A percentile compares a stretch with the other conserved stretches of the same genome.
These are phyloP conservation scores for Drosophila histrio DNA, from an alignment of 2,888 invertebrate genomes.

Conservation along the genomic window DNA sequence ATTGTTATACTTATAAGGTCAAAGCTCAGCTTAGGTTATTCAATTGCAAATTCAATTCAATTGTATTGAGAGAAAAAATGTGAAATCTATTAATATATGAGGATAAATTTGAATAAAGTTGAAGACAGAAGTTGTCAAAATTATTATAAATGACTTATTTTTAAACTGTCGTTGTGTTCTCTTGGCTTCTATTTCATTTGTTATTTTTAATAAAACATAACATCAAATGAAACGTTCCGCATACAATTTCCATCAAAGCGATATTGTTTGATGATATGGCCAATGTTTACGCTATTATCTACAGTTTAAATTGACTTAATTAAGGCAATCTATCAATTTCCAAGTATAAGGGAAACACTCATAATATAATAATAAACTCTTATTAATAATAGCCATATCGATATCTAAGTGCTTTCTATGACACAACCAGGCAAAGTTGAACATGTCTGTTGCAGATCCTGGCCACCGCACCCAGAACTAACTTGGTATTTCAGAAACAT, in stretches of 20 bases:
- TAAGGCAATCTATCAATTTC: background rate
- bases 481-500: constrained; percentile 7
- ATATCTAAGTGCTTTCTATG: background rate
- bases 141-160: no score
- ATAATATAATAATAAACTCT: no score
- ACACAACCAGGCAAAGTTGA: background rate
- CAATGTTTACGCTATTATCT: no score
- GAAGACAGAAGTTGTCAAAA: no score
- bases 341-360: background rate
- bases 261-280: no score
- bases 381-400: background rate
- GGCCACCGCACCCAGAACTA: background rate
- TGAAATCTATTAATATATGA: background rate
- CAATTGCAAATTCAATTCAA: background rate
- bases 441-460: constrained; percentile 27
- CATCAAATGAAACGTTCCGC: no score
- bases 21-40: background rate
- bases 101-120: background rate
- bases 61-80: background rate
- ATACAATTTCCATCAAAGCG: no score
- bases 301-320: no score
- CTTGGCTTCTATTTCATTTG: no score
- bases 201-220: no score
- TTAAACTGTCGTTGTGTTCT: no score
- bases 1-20: background rate